Evolutionary conservation across 2,888 invertebrate genomes (phyloP).

Genomic region (Corythucha ciliata): DNA sequence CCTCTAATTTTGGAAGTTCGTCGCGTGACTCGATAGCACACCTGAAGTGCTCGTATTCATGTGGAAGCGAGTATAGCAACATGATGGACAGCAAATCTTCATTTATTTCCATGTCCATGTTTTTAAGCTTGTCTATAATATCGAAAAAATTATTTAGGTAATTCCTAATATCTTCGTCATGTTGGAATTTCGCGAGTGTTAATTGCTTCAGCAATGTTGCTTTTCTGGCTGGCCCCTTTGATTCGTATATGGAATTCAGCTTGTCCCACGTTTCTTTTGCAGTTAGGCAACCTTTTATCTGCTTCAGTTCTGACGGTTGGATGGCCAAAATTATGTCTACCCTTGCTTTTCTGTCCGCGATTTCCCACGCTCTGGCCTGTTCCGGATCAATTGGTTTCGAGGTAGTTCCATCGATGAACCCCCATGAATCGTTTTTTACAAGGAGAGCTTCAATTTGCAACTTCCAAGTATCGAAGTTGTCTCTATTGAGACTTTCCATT

Average conservation of each 20-base stretch:
- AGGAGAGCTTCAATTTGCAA: conserved; percentile 4
- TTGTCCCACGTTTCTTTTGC: conserved; percentile 1
- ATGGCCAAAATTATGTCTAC: conserved; percentile 1
- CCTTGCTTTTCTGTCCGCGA: neutral
- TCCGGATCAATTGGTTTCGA: neutral
- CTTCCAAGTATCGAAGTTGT: neutral
- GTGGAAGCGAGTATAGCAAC: neutral
- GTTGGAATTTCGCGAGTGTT: neutral
- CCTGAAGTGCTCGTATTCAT: neutral
- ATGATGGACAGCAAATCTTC: neutral
- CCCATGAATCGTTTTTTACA: neutral
- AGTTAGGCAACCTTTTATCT: neutral
- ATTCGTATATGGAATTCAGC: neutral
- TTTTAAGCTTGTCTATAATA: conserved; percentile 5
- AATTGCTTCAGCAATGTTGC: conserved; percentile 1
- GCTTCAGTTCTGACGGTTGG: neutral
- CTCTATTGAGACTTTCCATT: too few relatives aligned
- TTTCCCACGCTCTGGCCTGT: neutral
- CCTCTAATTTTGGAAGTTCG: neutral
- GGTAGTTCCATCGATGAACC: neutral
- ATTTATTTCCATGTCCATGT: conserved; percentile 1
- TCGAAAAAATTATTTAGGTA: conserved; percentile 2
- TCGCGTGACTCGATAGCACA: neutral
- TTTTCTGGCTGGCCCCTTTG: neutral
- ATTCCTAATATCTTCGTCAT: neutral